Conservation (phyloP, 2,113 vertebrate genomes). For the Fulica atra region DNA sequence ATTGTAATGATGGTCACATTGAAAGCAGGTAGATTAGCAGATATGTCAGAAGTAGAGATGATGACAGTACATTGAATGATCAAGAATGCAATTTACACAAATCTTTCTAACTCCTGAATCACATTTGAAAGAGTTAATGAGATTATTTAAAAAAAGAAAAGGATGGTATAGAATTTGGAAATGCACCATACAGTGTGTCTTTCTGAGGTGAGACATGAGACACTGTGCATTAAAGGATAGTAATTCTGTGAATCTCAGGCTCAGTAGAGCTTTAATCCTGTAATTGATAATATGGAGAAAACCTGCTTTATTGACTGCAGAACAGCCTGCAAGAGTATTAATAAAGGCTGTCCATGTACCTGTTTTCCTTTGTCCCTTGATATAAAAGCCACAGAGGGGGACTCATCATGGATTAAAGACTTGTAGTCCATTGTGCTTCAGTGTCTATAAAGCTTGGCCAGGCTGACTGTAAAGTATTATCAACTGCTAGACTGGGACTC, state of each 20-base stretch:
- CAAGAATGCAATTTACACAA: not conserved
- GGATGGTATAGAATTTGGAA: not conserved
- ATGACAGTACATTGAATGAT: not conserved
- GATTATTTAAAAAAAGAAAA: not conserved
- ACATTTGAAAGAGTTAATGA: not conserved
- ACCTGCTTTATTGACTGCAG: not conserved
- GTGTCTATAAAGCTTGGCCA: not conserved
- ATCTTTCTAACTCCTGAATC: not conserved
- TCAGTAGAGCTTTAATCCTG: not conserved
- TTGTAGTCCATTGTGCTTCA: not conserved
- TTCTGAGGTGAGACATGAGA: not conserved
- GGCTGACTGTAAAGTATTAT: not conserved
- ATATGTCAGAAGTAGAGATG: not conserved
- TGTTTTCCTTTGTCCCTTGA: not conserved
- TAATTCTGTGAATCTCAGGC: not conserved
- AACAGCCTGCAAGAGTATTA: not conserved
- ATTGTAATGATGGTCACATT: not conserved
- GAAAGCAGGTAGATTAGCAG: not conserved
- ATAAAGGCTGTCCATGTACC: not conserved
- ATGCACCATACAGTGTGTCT: fast-evolving
- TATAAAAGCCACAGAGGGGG: not conserved
- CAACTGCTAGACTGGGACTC: not conserved
- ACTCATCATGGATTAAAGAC: not conserved
- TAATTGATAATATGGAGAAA: not conserved
- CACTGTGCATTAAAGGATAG: not conserved